Conservation (phyloP, 2,113 vertebrate species). For the Sturnus vulgaris region DNA sequence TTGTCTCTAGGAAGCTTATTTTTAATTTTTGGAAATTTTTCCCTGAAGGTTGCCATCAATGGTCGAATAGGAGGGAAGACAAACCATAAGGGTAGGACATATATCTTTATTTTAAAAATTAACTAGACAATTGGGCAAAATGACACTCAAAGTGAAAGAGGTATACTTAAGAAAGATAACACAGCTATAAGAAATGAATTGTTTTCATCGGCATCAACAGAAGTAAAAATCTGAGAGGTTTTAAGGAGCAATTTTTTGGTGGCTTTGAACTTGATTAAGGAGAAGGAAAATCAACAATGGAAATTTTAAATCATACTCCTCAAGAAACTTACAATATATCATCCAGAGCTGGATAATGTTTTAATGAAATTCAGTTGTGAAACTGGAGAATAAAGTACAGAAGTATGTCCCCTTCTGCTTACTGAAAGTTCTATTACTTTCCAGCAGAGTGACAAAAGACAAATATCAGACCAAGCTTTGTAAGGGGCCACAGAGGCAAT, state of each 20-base stretch:
- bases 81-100: neutral
- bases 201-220: neutral
- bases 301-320: neutral
- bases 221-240: neutral
- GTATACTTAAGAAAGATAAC: neutral
- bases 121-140: neutral
- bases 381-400: neutral
- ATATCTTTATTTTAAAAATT: neutral
- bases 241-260: neutral
- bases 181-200: neutral
- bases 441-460: slow-evolving; percentile 23
- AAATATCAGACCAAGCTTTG: slow-evolving; percentile 8
- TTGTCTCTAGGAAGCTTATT: neutral
- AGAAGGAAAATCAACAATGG: neutral
- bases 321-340: neutral
- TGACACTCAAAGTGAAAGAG: neutral
- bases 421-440: slow-evolving; percentile 6
- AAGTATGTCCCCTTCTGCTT: neutral
- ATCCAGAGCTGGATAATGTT: neutral
- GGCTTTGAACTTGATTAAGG: neutral
- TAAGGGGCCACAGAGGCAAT: neutral
- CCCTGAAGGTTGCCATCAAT: neutral
- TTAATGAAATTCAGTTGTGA: neutral
- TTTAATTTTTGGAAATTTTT: neutral
- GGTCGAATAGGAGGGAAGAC: neutral